These are phyloP conservation scores for Scaptomyza caliginosa DNA, from an alignment of 2,888 invertebrate genomes.

Conservation along the genomic window DNA sequence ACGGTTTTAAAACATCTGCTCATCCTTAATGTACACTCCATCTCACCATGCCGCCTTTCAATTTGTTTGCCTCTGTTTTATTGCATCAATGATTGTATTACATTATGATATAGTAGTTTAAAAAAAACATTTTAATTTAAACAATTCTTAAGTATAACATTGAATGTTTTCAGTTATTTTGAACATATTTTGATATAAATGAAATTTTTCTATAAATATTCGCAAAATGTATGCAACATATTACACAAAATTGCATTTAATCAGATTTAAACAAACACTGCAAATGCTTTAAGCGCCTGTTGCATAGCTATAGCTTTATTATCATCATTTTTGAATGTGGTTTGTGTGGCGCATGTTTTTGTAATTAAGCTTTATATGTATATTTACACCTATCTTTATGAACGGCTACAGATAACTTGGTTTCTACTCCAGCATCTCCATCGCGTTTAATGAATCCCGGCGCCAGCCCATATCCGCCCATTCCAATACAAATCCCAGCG, in stretches of 20 bases:
- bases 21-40: background rate
- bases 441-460: constrained; percentile 89
- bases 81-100: no score
- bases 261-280: no score
- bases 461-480: constrained; percentile 90
- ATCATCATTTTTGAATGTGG: background rate
- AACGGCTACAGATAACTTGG: constrained; percentile 85
- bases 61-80: background rate
- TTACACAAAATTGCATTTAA: no score
- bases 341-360: constrained; percentile 32
- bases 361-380: constrained; percentile 41
- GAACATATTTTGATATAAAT: background rate
- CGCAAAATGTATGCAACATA: background rate
- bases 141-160: no score
- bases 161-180: background rate
- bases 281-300: no score
- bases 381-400: constrained; percentile 39
- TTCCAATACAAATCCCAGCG: constrained; percentile 84
- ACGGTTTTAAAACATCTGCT: background rate
- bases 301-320: no score
- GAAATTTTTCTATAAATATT: background rate
- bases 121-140: no score
- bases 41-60: background rate
- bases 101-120: no score
- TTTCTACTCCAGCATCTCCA: constrained; percentile 93